These are phyloP conservation scores for Megaleporinus macrocephalus DNA, from an alignment of 2,113 vertebrate genomes.

Conservation along the genomic window DNA sequence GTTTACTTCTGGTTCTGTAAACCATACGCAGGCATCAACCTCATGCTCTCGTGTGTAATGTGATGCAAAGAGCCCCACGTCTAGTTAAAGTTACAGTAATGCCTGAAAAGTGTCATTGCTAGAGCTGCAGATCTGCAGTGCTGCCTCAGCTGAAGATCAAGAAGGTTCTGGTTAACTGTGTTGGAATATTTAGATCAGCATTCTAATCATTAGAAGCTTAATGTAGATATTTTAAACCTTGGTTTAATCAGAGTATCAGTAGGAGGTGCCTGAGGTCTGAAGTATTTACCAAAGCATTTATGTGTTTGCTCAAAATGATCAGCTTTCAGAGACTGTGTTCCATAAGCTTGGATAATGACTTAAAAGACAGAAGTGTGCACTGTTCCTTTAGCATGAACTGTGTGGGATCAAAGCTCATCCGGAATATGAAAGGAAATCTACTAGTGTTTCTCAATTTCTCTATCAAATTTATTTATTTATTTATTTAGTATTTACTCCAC, in stretches of 20 bases:
- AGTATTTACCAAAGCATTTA: no score
- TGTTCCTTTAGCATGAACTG: background rate
- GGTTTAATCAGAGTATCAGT: background rate
- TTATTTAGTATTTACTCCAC: no score
- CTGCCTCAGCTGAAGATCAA: background rate
- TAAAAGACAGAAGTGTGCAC: background rate
- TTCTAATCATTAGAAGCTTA: background rate
- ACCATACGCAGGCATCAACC: no score
- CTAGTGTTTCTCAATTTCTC: no score
- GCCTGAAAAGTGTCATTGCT: background rate
- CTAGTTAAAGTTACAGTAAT: background rate
- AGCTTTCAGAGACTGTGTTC: no score
- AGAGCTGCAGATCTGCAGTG: background rate
- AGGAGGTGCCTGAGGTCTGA: background rate
- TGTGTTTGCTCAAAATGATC: no score
- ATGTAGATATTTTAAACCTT: background rate
- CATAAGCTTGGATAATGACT: background rate
- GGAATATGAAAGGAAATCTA: no score
- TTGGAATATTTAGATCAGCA: background rate
- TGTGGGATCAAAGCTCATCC: background rate
- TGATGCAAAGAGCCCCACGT: no score
- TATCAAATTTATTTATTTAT: no score
- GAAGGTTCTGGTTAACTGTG: no score
- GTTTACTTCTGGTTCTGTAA: no score
- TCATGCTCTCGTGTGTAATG: no score